Base-by-base conservation (phyloP, 2,797 vertebrate genomes). In the Acanthurus leucopareius region DNA sequence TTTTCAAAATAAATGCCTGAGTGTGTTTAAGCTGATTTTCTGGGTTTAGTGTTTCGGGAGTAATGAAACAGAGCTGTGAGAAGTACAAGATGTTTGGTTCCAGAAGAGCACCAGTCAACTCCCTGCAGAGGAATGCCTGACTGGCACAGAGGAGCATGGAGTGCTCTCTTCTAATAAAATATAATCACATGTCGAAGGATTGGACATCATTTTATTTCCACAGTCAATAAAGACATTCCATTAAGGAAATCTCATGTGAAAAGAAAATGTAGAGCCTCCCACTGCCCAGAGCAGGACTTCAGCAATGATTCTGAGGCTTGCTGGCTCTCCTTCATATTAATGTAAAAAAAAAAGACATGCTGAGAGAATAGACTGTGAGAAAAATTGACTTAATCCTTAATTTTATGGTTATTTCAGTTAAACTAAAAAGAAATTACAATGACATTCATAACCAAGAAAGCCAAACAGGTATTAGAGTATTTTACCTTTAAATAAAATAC, bases 1-100 rank as follows among this genome's bases (percentile, higher is more conserved):
- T 91, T 92, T 91, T 91, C 62, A 84, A 92, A 94, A 93, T 92
- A 93, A 93, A 92, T 93, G 85, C 73, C 82, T 56, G 53, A 84
- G 84, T 75, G 73, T 91, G 78, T 91, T 92, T 86, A 80, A 91
- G 87, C 67, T 89, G 85, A 88, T 91, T 91, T 89, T 93, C 83
- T 86, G 86, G 90, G 91, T 92, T 89, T 92, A 91, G 86, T 88
- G 90, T 93, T 92, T 92, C 86, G 17, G 13, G 76, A 54, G 81
- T 84, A 89, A 90, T 90, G 86, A 89, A 94, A 91, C 77, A 40
- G 83, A 90, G 65, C 75, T 79, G 83, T 91, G 90, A 86, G 87
- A 92, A 92, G 75, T 79, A 81, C 87, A 89, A 40, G 80, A 90
- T 89, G 89, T 93, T 90, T 88, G 80, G 60, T 86, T 91, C 85